Percentiles rank a stretch among this genome's conserved stretches.
Conservation (phyloP, 2,888 invertebrate species). For the Dinocampus coccinellae region DNA sequence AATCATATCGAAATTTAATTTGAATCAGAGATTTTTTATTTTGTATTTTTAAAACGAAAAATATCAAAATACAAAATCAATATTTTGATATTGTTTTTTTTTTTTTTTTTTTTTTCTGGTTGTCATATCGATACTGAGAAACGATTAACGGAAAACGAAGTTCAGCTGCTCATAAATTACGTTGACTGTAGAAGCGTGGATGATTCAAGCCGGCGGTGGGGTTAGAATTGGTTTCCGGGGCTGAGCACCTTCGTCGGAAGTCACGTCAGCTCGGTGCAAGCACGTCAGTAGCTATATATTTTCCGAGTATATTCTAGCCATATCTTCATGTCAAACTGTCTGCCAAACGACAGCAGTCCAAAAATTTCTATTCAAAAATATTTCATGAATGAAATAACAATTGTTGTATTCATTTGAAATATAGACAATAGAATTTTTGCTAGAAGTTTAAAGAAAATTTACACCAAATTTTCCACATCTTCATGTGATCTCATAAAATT, state of each 20-base stretch:
- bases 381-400: background rate
- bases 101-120: too few relatives aligned
- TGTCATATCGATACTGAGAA: background rate
- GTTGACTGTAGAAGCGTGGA: slow-evolving; percentile 52
- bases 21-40: too few relatives aligned
- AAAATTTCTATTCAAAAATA: background rate
- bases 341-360: background rate
- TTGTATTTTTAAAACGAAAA: too few relatives aligned
- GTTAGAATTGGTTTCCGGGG: slow-evolving; percentile 58
- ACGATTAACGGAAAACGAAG: background rate
- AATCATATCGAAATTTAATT: too few relatives aligned
- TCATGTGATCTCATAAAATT: background rate
- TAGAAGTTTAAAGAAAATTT: background rate
- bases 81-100: too few relatives aligned
- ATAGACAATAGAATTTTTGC: background rate
- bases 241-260: slow-evolving; percentile 57
- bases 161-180: slow-evolving; percentile 44
- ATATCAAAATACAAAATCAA: too few relatives aligned
- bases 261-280: slow-evolving; percentile 53
- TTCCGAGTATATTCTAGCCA: slow-evolving; percentile 21
- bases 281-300: slow-evolving; percentile 48
- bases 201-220: slow-evolving; percentile 54
- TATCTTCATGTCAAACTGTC: slow-evolving; percentile 6
- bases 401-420: background rate
- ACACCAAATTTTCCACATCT: background rate